Evolutionary conservation across 2,113 vertebrate species (phyloP), one percentile per base, ranked within the genome.

Genomic region (Scopus umbretta): DNA sequence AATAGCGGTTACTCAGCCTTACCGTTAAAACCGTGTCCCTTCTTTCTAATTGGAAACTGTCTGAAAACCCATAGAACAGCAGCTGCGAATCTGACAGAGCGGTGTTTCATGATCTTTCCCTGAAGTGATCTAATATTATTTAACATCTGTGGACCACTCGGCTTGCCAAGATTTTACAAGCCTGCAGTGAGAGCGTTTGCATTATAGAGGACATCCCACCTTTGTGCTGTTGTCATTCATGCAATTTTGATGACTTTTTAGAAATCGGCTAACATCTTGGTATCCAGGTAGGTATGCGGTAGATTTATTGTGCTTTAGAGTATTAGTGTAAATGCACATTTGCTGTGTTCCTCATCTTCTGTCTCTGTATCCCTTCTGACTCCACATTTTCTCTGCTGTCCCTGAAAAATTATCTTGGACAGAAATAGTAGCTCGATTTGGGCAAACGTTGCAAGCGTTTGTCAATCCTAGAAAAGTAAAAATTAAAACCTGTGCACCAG

Each of bases 61-160:
- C 82, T 95, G 91, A 56, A 91, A 73, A 82, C 71, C 87, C 7
- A 15, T 13, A 56, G 79, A 80, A 17, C 25, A 71, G 93, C 97
- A 97, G 96, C 93, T 97, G 96, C 0, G 42, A 32, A 32, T 80
- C 80, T 96, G 95, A 94, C 96, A 93, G 88, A 91, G 75, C 74
- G 71, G 88, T 80, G 95, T 91, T 94, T 97, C 91, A 84, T 84
- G 85, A 84, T 86, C 90, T 83, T 90, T 73, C 93, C 96, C 92
- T 89, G 79, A 97, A 95, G 96, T 95, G 45, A 92, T 94, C 82
- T 86, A 56, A 92, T 93, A 76, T 76, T 67, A 55, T 86, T 93
- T 94, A 96, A 93, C 97, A 97, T 94, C 96, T 95, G 97, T 88
- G 95, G 85, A 88, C 87, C 34, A 5, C 74, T 93, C 0, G 1